phyloP scores from a whole-genome alignment of 2,888 invertebrate genomes.

The Anthophora plumipes region DNA sequence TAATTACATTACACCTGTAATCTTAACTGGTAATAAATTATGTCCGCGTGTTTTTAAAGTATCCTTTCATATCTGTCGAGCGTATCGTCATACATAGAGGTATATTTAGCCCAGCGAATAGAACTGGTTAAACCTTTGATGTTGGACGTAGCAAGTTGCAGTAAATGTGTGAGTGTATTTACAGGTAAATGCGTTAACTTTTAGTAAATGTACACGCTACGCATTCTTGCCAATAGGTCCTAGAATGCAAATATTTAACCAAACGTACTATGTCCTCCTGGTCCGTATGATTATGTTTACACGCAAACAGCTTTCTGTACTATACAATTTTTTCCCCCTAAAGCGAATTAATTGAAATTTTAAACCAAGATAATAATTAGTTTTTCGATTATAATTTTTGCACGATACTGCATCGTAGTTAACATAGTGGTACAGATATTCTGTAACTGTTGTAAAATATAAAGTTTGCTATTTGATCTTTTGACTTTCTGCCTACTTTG shows the following conservation, averaged over 20 bases:
- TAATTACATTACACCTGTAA: background rate
- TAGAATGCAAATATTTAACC: slow-evolving; percentile 36
- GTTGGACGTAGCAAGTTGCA: background rate
- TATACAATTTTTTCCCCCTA: background rate
- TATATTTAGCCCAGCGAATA: background rate
- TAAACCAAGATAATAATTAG: too few species aligned
- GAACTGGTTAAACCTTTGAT: slow-evolving; percentile 9
- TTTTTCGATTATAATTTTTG: too few species aligned
- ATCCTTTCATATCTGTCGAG: background rate
- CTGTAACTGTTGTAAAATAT: too few species aligned
- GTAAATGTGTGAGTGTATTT: slow-evolving; percentile 9
- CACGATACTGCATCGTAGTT: too few species aligned
- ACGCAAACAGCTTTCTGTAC: background rate
- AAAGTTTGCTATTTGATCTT: too few species aligned
- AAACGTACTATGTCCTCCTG: background rate
- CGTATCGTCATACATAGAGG: background rate
- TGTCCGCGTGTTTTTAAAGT: background rate
- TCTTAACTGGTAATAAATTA: too few species aligned
- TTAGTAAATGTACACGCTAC: background rate
- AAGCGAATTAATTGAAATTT: background rate
- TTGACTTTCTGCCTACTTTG: too few species aligned
- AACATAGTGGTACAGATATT: too few species aligned
- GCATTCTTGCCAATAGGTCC: slow-evolving; percentile 19
- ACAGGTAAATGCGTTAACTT: slow-evolving; percentile 15
- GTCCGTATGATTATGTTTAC: background rate